Evolutionary conservation across 92 coral and sea anemone genomes (phyloP).

Genomic region (Paramuricea clavata): DNA sequence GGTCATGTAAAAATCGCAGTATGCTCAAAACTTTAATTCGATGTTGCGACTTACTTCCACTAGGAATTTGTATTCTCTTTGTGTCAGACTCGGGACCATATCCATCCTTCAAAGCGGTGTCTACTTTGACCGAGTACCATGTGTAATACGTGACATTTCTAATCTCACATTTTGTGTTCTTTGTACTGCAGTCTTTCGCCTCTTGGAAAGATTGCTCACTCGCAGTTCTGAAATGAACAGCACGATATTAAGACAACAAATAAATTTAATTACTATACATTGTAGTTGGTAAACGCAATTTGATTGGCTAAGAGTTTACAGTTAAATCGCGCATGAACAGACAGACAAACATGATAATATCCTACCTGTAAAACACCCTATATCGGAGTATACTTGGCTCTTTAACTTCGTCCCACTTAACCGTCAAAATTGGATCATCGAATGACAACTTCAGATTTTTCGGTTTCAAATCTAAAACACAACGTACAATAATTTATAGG

Average conservation of each 20-base stretch:
- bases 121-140: conserved; percentile 69
- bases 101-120: conserved; percentile 28
- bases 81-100: conserved; percentile 68
- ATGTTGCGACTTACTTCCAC: conserved; percentile 66
- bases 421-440: background rate
- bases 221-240: conserved; percentile 36
- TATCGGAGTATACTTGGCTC: background rate
- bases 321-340: background rate
- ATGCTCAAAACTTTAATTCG: background rate
- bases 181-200: background rate
- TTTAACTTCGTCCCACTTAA: background rate
- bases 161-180: conserved; percentile 18
- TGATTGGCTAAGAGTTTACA: background rate
- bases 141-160: conserved; percentile 56
- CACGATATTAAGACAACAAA: too few relatives aligned
- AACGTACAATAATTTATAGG: background rate
- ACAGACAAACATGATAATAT: background rate
- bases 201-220: conserved; percentile 31
- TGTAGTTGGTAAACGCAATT: too few relatives aligned
- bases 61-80: conserved; percentile 59
- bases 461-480: conserved; percentile 11
- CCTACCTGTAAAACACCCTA: background rate
- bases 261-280: too few relatives aligned
- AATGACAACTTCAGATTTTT: conserved; percentile 16
- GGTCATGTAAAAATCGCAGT: too few relatives aligned